phyloP scores from a whole-genome alignment of 1,140 invertebrate genomes.

The Cheumatopsyche charites region DNA sequence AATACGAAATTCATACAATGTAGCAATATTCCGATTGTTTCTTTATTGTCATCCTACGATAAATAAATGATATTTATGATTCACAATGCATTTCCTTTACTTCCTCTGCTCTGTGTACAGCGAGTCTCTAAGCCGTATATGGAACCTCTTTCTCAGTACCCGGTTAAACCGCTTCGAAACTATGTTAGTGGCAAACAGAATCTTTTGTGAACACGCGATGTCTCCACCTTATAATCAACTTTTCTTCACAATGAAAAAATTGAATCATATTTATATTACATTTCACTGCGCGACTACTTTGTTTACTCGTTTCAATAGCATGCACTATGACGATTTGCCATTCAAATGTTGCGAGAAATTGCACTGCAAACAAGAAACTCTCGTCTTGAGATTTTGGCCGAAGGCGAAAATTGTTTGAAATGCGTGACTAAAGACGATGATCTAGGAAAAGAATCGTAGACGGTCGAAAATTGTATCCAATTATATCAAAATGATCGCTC shows the following conservation, averaged over 20 bases:
- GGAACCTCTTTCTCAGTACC: constrained; percentile 31
- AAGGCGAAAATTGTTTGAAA: too few relatives aligned
- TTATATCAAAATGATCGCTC: neutral
- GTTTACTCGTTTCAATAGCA: too few relatives aligned
- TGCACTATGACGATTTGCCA: too few relatives aligned
- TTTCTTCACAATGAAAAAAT: constrained; percentile 8
- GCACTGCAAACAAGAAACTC: too few relatives aligned
- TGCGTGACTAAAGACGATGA: neutral
- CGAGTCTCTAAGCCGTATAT: constrained; percentile 30
- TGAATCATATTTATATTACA: too few relatives aligned
- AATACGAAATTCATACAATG: too few relatives aligned
- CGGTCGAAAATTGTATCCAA: constrained; percentile 9
- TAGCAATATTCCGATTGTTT: too few relatives aligned
- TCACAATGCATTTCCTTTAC: constrained; percentile 14
- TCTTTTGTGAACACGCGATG: constrained; percentile 38
- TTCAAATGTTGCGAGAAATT: too few relatives aligned
- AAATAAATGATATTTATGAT: neutral
- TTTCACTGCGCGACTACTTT: too few relatives aligned
- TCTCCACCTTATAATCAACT: constrained; percentile 31
- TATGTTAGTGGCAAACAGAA: constrained; percentile 40
- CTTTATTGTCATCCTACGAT: too few relatives aligned
- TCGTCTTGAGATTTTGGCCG: too few relatives aligned
- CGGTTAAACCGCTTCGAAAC: constrained; percentile 36
- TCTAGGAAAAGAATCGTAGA: neutral
- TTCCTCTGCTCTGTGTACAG: constrained; percentile 2